Base-by-base conservation (phyloP, 2,113 vertebrate species). In the Solenodon paradoxus region DNA sequence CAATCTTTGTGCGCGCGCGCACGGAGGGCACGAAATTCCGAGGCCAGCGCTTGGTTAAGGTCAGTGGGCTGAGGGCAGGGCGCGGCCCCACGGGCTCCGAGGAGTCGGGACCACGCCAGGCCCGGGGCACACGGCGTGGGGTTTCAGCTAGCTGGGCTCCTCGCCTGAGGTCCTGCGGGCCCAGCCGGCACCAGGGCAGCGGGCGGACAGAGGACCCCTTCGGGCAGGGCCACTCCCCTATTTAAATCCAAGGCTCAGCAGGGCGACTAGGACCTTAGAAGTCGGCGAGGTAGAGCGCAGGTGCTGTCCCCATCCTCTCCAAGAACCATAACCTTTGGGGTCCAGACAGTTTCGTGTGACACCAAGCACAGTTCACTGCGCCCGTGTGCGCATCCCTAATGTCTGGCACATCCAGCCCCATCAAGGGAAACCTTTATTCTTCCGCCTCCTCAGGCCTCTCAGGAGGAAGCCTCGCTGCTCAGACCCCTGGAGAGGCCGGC, bases 1-100 rank as follows among this genome's bases (percentile, higher is more conserved):
- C 38, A 32, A 68, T 86, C 72, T 96, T 88, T 32, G 35, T 13
- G 61, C 32, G 51, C 28, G 28, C 30, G 2, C 32, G 51, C 28
- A 28, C 30, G 2, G 64, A 82, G n/a, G 72, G 35, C 90, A 88
- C 78, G 66, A 88, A 94, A 95, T 95, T 57, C n/a, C 63, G 87
- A 90, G 78, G 84, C 69, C 64, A 16, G 15, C 0, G 9, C n/a
- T 74, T 38, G 61, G 80, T 49, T 16, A 59, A 82, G 63, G 38
- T 40, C 5, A 47, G 17, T 3, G 61, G n/a, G n/a, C 9, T 8
- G 32, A 74, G 84, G 69, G n/a, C 61, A 55, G 45, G 63, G 85
- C 5, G 9, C 19, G 0, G 35, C 49, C 3, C 45, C 0, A 3
- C 3, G 1, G 66, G 28, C 38, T 53, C 49, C 7, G 0, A 84